Percentiles rank a stretch among this genome's conserved stretches.
These are phyloP conservation scores for Trachelus iudaicus DNA, from an alignment of 2,888 invertebrate species.

Conservation along the genomic window DNA sequence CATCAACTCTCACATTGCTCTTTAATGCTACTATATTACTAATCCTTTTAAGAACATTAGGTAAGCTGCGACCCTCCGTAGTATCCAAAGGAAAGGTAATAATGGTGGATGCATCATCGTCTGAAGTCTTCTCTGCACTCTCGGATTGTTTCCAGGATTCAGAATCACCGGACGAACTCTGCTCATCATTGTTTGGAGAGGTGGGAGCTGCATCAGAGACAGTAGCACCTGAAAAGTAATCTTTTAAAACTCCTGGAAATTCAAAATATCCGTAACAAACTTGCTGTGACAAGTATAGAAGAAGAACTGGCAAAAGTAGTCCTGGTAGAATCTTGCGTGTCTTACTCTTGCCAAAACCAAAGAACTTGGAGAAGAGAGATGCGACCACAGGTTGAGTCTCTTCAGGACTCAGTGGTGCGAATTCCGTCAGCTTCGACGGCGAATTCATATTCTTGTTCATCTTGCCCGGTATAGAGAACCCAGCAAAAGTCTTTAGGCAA, in stretches of 20 bases:
- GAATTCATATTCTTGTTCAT: slow-evolving; percentile 74
- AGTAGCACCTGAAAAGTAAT: background rate
- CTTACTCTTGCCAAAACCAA: slow-evolving; percentile 75
- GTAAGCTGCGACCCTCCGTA: slow-evolving; percentile 81
- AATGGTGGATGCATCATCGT: slow-evolving; percentile 49
- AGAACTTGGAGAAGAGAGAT: slow-evolving; percentile 80
- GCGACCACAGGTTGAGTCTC: slow-evolving; percentile 78
- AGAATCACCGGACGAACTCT: slow-evolving; percentile 53
- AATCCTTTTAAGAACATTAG: slow-evolving; percentile 87
- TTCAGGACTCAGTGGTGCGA: slow-evolving; percentile 82
- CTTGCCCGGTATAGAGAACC: slow-evolving; percentile 22
- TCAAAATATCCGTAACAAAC: slow-evolving; percentile 1
- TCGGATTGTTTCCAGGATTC: slow-evolving; percentile 53
- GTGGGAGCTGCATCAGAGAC: slow-evolving; percentile 27
- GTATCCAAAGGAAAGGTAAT: slow-evolving; percentile 68
- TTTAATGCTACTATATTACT: slow-evolving; percentile 87
- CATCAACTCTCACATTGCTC: slow-evolving; percentile 74
- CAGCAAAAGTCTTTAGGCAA: background rate
- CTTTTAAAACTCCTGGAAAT: slow-evolving; percentile 30
- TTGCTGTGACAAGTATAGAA: background rate
- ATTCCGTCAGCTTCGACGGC: slow-evolving; percentile 79
- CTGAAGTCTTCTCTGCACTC: slow-evolving; percentile 49
- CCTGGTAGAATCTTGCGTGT: slow-evolving; percentile 49
- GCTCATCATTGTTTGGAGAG: slow-evolving; percentile 52
- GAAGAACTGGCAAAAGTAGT: slow-evolving; percentile 9